Percentiles rank a stretch among this genome's conserved stretches.
Evolutionary conservation across 2,797 vertebrate species (phyloP).

Genomic region (Lateolabrax maculatus): DNA sequence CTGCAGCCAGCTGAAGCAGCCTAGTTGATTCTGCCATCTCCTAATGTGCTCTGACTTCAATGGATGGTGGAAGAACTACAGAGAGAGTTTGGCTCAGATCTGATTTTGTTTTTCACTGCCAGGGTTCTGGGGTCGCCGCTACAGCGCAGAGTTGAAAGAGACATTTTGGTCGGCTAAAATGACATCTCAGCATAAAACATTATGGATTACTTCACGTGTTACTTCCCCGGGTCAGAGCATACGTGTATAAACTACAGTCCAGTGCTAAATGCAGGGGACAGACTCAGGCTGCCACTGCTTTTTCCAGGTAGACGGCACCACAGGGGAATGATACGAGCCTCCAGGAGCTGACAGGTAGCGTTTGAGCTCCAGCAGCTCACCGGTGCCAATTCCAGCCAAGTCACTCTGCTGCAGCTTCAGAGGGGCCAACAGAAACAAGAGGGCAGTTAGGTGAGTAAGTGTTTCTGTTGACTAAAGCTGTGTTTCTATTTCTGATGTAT

Average conservation of each 20-base stretch:
- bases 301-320: constrained; percentile 46
- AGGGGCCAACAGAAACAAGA: constrained; percentile 66
- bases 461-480: constrained; percentile 47
- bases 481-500: constrained; percentile 29
- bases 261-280: constrained; percentile 14
- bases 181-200: constrained; percentile 21
- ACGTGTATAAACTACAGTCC: constrained; percentile 6
- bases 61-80: constrained; percentile 37
- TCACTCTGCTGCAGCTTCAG: constrained; percentile 38
- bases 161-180: constrained; percentile 6
- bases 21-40: constrained; percentile 34
- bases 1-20: constrained; percentile 37
- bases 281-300: constrained; percentile 25
- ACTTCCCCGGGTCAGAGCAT: constrained; percentile 15
- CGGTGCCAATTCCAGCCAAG: constrained; percentile 69
- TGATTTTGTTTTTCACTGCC: background rate
- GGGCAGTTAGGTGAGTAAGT: constrained; percentile 34
- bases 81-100: constrained; percentile 34
- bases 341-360: constrained; percentile 73
- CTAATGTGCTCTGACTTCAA: constrained; percentile 43
- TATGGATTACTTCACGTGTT: constrained; percentile 31
- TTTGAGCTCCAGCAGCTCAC: constrained; percentile 65
- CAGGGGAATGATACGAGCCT: constrained; percentile 51
- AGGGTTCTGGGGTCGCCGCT: constrained; percentile 18
- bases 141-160: constrained; percentile 30